Base-by-base conservation (phyloP, 2,797 vertebrate genomes). In the Valencia hispanica region DNA sequence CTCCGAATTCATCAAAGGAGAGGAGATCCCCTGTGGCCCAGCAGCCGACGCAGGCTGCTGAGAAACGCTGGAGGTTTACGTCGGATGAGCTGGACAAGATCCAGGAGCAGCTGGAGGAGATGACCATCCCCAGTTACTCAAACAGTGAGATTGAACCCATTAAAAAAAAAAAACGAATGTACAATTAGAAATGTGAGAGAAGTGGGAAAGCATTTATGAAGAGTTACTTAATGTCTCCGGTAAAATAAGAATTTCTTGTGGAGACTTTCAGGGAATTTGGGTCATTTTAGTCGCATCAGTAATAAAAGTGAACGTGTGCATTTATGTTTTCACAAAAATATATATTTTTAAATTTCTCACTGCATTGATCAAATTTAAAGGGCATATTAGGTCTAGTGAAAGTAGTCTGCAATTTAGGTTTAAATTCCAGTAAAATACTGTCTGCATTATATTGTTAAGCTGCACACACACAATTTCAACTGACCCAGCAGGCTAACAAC, bases 41-140 rank as follows among this genome's bases (percentile, higher is more conserved):
- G 75, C 88, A 75, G 57, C 88, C 84, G 51, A 32, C 87, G 82
- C 14, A 47, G 6, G 43, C 53, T 0, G 96, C 96, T 0, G 96
- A 96, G 86, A 95, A 93, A 69, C 97, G 97, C 47, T 97, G 96
- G 95, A 92, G 96, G 61, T 98, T 97, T 77, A 96, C 96, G 18
- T 78, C 92, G 0, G 96, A 97, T 0, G 97, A 99, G 68, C 92
- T 98, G 70, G 85, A 91, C 70, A 97, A 95, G 81, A 94, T 99
- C 63, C 95, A 96, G 86, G 90, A 93, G 73, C 94, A 96, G 85
- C 90, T 99, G 84, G 96, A 97, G 8, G 95, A 97, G 84, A 89
- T 95, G 0, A 91, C 94, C 14, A 1, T 96, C 18, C 92, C 96
- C 78, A 82, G 93, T 15, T 94, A 94, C n/a, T 30, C 91, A 78